Evolutionary conservation across 2,888 invertebrate species (phyloP).

Genomic region (Syrphus vitripennis): DNA sequence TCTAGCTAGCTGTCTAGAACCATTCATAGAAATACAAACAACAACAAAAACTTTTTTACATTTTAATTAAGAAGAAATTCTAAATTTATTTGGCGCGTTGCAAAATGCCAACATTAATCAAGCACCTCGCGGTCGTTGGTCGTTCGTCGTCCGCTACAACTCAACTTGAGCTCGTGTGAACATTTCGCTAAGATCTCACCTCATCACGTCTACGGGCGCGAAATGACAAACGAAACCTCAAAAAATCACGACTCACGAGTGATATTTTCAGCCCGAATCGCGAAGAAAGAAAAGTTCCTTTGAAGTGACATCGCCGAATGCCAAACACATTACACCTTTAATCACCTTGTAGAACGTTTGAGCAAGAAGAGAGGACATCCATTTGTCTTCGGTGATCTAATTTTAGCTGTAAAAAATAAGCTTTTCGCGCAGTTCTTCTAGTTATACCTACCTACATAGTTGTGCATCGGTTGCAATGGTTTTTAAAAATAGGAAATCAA

Average conservation of each 20-base stretch:
- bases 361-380: conserved; percentile 3
- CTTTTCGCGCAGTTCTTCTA: conserved; percentile 46
- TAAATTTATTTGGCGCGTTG: conserved; percentile 63
- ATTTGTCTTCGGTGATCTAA: conserved; percentile 11
- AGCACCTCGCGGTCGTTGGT: conserved; percentile 7
- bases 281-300: conserved; percentile 39
- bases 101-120: conserved; percentile 71
- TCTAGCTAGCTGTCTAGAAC: neutral
- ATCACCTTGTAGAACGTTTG: conserved; percentile 60
- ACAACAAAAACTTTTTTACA: conserved; percentile 46
- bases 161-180: conserved; percentile 52
- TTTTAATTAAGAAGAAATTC: conserved; percentile 66
- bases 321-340: conserved; percentile 71
- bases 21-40: conserved; percentile 5
- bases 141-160: conserved; percentile 24
- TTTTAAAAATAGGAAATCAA: conserved; percentile 48
- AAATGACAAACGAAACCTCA: conserved; percentile 64
- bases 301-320: conserved; percentile 63
- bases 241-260: conserved; percentile 32
- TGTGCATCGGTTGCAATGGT: neutral
- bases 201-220: conserved; percentile 65
- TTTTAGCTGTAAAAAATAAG: conserved; percentile 35
- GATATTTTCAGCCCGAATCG: conserved; percentile 14
- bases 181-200: conserved; percentile 71
- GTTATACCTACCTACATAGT: neutral